These are phyloP conservation scores for Heliocidaris tuberculata DNA, from an alignment of 35 echinoderm and acorn worm genomes.

Conservation along the genomic window DNA sequence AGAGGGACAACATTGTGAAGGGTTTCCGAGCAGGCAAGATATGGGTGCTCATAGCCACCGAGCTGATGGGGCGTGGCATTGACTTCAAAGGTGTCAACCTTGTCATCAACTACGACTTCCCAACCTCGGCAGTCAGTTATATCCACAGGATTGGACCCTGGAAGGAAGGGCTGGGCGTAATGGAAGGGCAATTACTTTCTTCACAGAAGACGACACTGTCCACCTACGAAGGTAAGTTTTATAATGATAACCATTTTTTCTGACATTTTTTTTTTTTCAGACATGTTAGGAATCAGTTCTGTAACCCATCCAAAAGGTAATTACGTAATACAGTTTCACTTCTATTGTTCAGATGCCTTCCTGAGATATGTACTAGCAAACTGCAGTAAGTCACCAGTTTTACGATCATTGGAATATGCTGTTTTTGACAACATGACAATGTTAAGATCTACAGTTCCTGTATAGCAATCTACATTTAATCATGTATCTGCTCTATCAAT, in stretches of 20 bases:
- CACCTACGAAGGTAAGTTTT: constrained; percentile 72
- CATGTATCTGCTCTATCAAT: neutral
- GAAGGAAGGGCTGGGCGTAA: constrained; percentile 83
- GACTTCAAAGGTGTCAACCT: constrained; percentile 98
- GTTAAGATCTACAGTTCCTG: too few relatives aligned
- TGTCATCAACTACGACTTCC: constrained; percentile 99
- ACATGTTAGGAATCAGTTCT: too few relatives aligned
- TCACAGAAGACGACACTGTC: constrained; percentile 85
- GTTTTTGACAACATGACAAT: too few relatives aligned
- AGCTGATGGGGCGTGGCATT: constrained; percentile 96
- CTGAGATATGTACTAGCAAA: too few relatives aligned
- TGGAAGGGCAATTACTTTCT: constrained; percentile 86
- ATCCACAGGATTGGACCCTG: constrained; percentile 94
- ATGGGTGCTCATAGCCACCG: constrained; percentile 93
- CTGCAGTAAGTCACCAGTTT: too few relatives aligned
- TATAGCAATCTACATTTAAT: too few relatives aligned
- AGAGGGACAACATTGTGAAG: constrained; percentile 92
- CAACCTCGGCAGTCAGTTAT: constrained; percentile 93
- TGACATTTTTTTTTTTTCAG: too few relatives aligned
- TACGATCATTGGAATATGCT: too few relatives aligned
- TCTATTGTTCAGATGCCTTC: too few relatives aligned
- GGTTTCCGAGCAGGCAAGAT: constrained; percentile 93
- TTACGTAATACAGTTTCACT: too few relatives aligned
- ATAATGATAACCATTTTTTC: too few relatives aligned
- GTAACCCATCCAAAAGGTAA: too few relatives aligned